These are phyloP conservation scores for Caretta caretta DNA, from an alignment of 2,113 vertebrate species.

Conservation along the genomic window DNA sequence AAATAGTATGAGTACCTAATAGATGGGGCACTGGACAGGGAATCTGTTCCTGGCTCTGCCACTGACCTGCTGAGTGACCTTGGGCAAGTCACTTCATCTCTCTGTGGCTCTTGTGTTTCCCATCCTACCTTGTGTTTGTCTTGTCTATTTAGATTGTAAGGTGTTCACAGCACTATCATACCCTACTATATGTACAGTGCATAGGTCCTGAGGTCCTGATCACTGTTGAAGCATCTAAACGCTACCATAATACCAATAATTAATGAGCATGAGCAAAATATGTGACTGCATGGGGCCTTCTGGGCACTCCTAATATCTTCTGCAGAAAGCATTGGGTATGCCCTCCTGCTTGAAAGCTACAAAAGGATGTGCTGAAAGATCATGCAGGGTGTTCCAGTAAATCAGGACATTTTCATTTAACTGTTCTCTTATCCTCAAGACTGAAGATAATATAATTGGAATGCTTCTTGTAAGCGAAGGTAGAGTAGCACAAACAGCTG, in stretches of 20 bases:
- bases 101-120: rapidly evolving
- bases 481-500: neutral
- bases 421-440: slow-evolving; percentile 10
- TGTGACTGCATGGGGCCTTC: neutral
- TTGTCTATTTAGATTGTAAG: neutral
- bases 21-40: neutral
- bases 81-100: neutral
- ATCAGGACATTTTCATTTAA: neutral
- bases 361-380: neutral
- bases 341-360: rapidly evolving
- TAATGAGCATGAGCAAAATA: rapidly evolving
- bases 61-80: rapidly evolving
- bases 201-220: rapidly evolving
- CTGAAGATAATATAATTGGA: neutral
- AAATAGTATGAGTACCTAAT: neutral
- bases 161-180: rapidly evolving
- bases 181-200: neutral
- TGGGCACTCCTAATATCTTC: neutral
- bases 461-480: neutral
- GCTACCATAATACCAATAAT: rapidly evolving
- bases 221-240: rapidly evolving
- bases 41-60: neutral
- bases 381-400: neutral
- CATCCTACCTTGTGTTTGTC: neutral
- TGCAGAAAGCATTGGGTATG: rapidly evolving